Base-by-base conservation (phyloP, 2,888 invertebrate genomes). In the Aspidapion aeneum region DNA sequence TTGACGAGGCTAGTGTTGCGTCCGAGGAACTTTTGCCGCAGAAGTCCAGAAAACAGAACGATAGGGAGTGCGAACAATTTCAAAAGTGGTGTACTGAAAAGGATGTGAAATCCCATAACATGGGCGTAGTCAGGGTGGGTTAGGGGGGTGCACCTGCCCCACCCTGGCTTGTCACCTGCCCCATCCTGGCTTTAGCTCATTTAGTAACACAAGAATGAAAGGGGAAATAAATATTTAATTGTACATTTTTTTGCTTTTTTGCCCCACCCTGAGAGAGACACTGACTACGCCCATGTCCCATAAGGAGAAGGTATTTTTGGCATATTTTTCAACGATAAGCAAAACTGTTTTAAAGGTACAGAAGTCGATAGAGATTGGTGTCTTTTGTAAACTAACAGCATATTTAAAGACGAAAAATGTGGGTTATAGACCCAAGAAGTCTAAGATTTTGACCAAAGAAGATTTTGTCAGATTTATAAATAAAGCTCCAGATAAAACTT, bases 371-470 rank as follows among this genome's bases (percentile, higher is more conserved):
- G 60, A 60, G 12, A 60, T 56, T 18, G 18, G 17, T 56, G 9
- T 16, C 5, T 21, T 54, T 20, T 60, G n/a, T 22, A 22, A 18
- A 19, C 18, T 35, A 35, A 35, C 35, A 35, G 35, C 35, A 35
- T 35, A 35, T 35, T 59, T 21, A n/a, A 51, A n/a, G 20, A 59
- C n/a, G 19, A 49, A 51, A 22, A 16, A 49, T 52, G 59, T 51
- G 3, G 59, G 51, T 59, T 59, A 20, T 22, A 49, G 22, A 18
- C 59, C 35, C 35, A 35, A 35, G 35, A 35, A 35, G 35, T 35
- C 59, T 17, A 59, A 59, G 5, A 54, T 59, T 59, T 59, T 59
- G 16, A 7, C 59, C 16, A 18, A 59, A 59, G 50, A 59, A 19
- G 18, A 59, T 51, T 7, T 35, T 16, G 2, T 51, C 17, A 59